Evolutionary conservation across 2,888 invertebrate genomes (phyloP).

Genomic region (Isoperla grammatica): DNA sequence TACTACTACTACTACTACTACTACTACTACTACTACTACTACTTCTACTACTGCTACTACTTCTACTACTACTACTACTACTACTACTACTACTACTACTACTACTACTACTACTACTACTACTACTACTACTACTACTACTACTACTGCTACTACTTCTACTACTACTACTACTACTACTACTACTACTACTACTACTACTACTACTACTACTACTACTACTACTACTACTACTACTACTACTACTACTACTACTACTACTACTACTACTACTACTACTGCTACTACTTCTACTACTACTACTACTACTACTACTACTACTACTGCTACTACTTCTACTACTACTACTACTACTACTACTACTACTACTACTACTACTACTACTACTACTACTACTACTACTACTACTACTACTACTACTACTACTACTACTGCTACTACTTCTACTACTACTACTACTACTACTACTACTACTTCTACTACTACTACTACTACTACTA

Average conservation of each 20-base stretch:
- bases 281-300: constrained; percentile 9
- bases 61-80: constrained; percentile 10
- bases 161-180: constrained; percentile 12
- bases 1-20: constrained; percentile 12
- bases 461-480: constrained; percentile 10
- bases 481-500: constrained; percentile 10
- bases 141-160: constrained; percentile 9
- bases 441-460: constrained; percentile 10
- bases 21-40: constrained; percentile 12
- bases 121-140: constrained; percentile 12
- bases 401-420: constrained; percentile 1
- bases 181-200: constrained; percentile 12
- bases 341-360: constrained; percentile 12
- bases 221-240: constrained; percentile 12
- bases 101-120: constrained; percentile 12
- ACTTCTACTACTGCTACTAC: constrained; percentile 9
- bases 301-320: constrained; percentile 12
- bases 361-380: constrained; percentile 1
- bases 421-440: constrained; percentile 10
- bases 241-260: constrained; percentile 12
- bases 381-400: neutral
- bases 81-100: constrained; percentile 12
- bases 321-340: constrained; percentile 9
- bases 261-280: constrained; percentile 12
- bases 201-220: constrained; percentile 12